Evolutionary conservation across 2,797 vertebrate genomes (phyloP).

Genomic region (Clarias platycephalus): DNA sequence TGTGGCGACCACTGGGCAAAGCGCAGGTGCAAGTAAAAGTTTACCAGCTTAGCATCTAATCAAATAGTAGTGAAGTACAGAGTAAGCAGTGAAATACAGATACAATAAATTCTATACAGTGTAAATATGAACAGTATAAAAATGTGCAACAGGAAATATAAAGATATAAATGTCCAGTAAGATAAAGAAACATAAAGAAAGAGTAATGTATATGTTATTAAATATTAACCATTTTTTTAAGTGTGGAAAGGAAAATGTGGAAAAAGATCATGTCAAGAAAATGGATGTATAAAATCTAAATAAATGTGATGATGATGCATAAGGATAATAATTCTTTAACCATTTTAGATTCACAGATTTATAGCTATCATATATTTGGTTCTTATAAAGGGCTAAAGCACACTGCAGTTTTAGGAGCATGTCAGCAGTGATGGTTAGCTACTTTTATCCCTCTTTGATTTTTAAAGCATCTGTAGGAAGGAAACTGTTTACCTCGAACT

Average conservation of each 20-base stretch:
- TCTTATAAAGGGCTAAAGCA: not conserved
- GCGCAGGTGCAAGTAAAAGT: not conserved
- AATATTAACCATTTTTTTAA: not conserved
- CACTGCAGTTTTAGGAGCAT: not conserved
- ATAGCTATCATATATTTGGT: not conserved
- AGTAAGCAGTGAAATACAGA: not conserved
- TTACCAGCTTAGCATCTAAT: not conserved
- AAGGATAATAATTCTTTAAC: not conserved
- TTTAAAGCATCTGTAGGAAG: not conserved
- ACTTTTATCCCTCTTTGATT: not conserved
- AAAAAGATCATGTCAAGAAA: not conserved
- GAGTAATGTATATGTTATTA: not conserved
- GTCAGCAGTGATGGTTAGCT: not conserved
- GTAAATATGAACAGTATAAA: not conserved
- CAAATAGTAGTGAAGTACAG: not conserved
- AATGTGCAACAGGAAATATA: not conserved
- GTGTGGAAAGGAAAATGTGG: not conserved
- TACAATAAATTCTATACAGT: not conserved
- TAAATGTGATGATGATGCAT: not conserved
- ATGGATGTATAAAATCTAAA: too few relatives aligned
- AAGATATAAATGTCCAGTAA: not conserved
- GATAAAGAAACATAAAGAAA: not conserved
- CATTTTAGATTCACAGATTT: not conserved
- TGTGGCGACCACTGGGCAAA: too few relatives aligned
- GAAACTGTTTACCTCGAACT: conserved; percentile 9